Base-by-base conservation (phyloP, 2,888 invertebrate genomes). In the Diploptera punctata region DNA sequence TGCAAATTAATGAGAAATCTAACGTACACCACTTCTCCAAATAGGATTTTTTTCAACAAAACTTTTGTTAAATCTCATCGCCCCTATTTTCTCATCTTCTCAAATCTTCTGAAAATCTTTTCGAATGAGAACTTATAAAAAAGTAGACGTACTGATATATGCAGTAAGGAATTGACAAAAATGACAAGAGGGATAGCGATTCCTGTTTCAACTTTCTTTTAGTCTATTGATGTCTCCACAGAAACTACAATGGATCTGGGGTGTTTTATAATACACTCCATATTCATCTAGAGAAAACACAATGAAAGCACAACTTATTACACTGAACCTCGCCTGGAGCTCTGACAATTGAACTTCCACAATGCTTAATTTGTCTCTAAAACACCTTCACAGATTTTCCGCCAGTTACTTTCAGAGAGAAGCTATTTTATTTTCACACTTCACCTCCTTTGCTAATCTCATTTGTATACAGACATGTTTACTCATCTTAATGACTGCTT, bases 1-100 rank as follows among this genome's bases (percentile, higher is more conserved):
- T 10, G 68, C 54, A 73, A 73, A 73, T 71, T 73, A 73, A 73
- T 73, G 71, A 71, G 71, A 71, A 73, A 57, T 73, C 71, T 71
- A 68, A 67, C 26, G 38, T 31, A 68, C n/a, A 31, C 52, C 44
- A 10, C 26, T 52, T 49, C 68, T 5, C 10, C 67, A 31, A 49
- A 71, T 26, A 70, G 3, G 49, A 18, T 68, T 70, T 61, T 69
- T 43, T 57, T 61, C 10, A 31, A 38, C 49, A 33, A n/a, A 72
- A 72, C 67, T 67, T 67, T 44, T 67, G 67, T 65, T 54, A 26
- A 72, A 67, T 47, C 49, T 65, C 18, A 10, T 38, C 19, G n/a
- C 9, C n/a, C 29, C 16, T 16, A 16, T 44, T 31, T 38, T 31
- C 38, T 57, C 57, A 21, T 29, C 57, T 57, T 57, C 31, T 26